These are phyloP conservation scores for Hypolimnas misippus DNA, from an alignment of 2,888 invertebrate genomes.

Conservation along the genomic window DNA sequence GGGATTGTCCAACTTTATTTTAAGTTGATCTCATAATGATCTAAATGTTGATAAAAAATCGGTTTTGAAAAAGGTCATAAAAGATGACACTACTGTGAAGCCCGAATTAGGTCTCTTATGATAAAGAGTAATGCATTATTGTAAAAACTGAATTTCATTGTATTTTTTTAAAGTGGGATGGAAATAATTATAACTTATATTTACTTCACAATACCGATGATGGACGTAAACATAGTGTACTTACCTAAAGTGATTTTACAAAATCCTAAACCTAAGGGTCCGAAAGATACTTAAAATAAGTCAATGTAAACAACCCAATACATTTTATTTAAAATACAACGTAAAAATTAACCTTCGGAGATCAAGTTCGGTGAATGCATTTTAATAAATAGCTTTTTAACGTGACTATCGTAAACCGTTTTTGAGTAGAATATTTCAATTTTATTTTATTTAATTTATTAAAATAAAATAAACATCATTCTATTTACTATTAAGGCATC, in stretches of 20 bases:
- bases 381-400: slow-evolving; percentile 1
- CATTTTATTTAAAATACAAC: not conserved
- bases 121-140: not conserved
- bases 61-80: too few relatives aligned
- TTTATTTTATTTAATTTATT: not conserved
- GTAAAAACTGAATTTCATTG: not conserved
- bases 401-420: too few relatives aligned
- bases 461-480: too few relatives aligned
- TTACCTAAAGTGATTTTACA: not conserved
- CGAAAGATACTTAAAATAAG: not conserved
- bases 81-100: too few relatives aligned
- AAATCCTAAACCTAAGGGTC: not conserved
- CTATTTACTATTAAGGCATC: too few relatives aligned
- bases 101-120: too few relatives aligned
- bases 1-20: too few relatives aligned
- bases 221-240: too few relatives aligned
- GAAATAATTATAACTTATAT: not conserved
- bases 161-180: not conserved
- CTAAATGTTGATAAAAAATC: too few relatives aligned
- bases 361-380: slow-evolving; percentile 6
- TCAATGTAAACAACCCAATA: not conserved
- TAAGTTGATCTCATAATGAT: too few relatives aligned
- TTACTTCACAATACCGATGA: not conserved
- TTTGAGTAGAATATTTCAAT: not conserved
- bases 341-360: slow-evolving; percentile 1